Percentiles rank a stretch among this genome's conserved stretches.
Conservation (phyloP, 2,888 invertebrate species). For the Leuctra nigra region DNA sequence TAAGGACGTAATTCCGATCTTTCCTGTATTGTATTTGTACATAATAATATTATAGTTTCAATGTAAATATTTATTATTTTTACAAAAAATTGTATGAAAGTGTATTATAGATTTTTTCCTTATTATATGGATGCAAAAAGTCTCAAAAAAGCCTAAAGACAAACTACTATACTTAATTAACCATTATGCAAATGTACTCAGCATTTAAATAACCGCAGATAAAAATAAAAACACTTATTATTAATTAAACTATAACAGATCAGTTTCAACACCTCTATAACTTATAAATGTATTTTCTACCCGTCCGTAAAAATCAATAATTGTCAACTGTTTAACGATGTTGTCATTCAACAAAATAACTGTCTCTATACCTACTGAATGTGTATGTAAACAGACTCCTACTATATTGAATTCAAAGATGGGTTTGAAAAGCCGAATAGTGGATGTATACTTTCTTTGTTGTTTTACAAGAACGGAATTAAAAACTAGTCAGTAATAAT, state of each 20-base stretch:
- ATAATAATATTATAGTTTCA: constrained; percentile 9
- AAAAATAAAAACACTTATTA: background rate
- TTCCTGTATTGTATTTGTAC: constrained; percentile 8
- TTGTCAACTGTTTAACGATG: no score
- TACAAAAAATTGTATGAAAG: constrained; percentile 14
- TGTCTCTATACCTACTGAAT: no score
- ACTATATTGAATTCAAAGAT: background rate
- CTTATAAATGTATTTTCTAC: constrained; percentile 12
- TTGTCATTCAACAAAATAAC: constrained; percentile 5
- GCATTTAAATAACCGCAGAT: background rate
- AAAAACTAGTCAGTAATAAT: constrained; percentile 24
- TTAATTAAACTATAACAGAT: background rate
- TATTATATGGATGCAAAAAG: background rate
- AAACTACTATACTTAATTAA: background rate
- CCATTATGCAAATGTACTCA: background rate
- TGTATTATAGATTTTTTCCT: constrained; percentile 5
- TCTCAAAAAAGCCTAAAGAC: constrained; percentile 10
- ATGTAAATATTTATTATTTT: constrained; percentile 18
- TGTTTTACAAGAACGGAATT: constrained; percentile 4
- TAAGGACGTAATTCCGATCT: background rate
- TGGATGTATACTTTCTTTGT: background rate
- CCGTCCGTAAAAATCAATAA: background rate
- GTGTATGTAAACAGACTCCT: constrained; percentile 1
- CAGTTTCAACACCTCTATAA: background rate
- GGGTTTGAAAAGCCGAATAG: no score